Evolutionary conservation across 2,113 vertebrate species (phyloP).

Genomic region (Jacana jacana): DNA sequence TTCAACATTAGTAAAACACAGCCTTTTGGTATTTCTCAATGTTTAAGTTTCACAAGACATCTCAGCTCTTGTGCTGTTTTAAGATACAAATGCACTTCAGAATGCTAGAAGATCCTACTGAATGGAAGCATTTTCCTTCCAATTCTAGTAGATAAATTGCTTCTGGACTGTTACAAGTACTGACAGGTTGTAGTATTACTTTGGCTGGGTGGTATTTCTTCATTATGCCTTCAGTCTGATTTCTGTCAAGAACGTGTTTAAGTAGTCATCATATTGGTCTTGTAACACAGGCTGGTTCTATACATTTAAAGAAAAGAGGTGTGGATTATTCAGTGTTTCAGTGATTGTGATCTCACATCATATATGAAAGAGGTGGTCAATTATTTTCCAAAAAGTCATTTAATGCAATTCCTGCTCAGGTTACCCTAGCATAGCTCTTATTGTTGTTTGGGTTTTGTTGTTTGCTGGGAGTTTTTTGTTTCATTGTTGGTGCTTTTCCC

Average conservation of each 20-base stretch:
- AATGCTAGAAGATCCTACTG: not conserved
- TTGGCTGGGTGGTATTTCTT: not conserved
- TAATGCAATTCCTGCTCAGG: not conserved
- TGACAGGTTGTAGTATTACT: conserved; percentile 1
- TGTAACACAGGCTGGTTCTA: not conserved
- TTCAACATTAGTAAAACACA: not conserved
- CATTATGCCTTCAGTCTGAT: not conserved
- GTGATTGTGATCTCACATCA: not conserved
- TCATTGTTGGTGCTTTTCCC: not conserved
- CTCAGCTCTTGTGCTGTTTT: not conserved
- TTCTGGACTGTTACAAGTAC: not conserved
- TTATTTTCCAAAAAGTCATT: not conserved
- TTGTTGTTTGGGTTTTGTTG: not conserved
- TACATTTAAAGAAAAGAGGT: not conserved
- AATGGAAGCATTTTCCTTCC: not conserved
- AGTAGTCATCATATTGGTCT: not conserved
- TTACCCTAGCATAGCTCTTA: not conserved
- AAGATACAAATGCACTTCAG: no score
- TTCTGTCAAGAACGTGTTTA: not conserved
- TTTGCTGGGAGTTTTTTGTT: not conserved
- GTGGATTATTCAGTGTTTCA: not conserved
- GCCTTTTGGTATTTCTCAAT: not conserved
- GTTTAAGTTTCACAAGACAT: not conserved
- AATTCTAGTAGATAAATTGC: not conserved
- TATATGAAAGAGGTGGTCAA: not conserved